Evolutionary conservation across 2,113 vertebrate genomes (phyloP), one percentile per base, ranked within the genome.

Genomic region (Saguinus imperator): DNA sequence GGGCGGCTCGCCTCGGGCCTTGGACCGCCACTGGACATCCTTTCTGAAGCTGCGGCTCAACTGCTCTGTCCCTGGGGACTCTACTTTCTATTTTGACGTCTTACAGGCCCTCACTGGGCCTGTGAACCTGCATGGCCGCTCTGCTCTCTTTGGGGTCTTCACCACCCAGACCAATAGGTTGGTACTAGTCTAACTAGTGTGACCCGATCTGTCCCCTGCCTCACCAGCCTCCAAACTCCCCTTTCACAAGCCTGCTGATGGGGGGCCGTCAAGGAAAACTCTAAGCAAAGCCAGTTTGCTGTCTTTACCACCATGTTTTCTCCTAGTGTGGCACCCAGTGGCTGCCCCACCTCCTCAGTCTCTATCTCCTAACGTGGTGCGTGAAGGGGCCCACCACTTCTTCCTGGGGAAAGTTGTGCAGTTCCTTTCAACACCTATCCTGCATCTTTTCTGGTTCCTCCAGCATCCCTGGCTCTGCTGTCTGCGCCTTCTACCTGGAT

Each of bases 401-500:
- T 57, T 29, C 73, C 81, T 79, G 37, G 37, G 87, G 61, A 80
- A 89, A n/a, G 25, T 70, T 40, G 6, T 64, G 37, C 37, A 40
- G 37, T 55, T 50, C 61, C 94, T 86, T 73, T 66, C 57, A 57
- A 43, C 76, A 68, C 40, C 73, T 48, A 68, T 40, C 50, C 68
- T 37, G 10, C 80, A 3, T 52, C 21, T 88, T 93, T 80, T 95
- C 95, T 93, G 97, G 1, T 75, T 58, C 0, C 96, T 1, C 1
- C 98, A 99, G 99, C 98, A 99, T 99, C 98, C 99, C 99, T 0
- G 99, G 99, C 75, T 99, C 99, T 0, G 99, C 99, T 0, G 99
- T 99, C 93, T 99, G 99, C 3, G 99, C 99, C 32, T 99, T 99
- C 98, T 99, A 99, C 98, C 99, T 99, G 99, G 99, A 99, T 0